phyloP scores from a whole-genome alignment of 2,888 invertebrate species.

The Hypercompe scribonia region DNA sequence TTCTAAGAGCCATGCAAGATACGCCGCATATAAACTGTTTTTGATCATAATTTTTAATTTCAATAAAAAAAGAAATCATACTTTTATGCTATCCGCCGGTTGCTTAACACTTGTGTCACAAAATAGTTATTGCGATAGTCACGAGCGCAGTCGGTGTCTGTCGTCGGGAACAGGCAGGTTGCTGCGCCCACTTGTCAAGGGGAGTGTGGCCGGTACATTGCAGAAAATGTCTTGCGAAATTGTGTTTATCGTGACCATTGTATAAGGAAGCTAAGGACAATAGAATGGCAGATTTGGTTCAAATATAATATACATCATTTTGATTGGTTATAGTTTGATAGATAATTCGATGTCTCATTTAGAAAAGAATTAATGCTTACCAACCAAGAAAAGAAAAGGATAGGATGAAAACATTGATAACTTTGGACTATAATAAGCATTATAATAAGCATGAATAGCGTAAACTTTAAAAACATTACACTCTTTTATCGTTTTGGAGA shows the following conservation, averaged over 20 bases:
- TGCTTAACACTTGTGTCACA: conserved; percentile 16
- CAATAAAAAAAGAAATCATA: not conserved
- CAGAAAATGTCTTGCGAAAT: conserved; percentile 51
- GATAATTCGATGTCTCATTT: not conserved
- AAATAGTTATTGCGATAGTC: conserved; percentile 62
- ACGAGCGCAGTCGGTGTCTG: conserved; percentile 60
- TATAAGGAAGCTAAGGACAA: conserved; percentile 43
- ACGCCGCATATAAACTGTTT: not conserved
- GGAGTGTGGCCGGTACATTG: conserved; percentile 38
- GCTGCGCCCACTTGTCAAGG: conserved; percentile 66
- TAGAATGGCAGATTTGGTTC: conserved; percentile 17
- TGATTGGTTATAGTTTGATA: conserved; percentile 13
- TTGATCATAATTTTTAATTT: not conserved
- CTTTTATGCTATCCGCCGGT: not conserved
- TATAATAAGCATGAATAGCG: no score
- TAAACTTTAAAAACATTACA: no score
- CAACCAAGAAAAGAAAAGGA: no score
- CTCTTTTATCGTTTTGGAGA: no score
- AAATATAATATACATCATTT: conserved; percentile 2
- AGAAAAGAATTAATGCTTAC: not conserved
- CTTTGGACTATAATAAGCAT: no score
- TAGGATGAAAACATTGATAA: no score
- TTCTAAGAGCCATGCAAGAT: not conserved
- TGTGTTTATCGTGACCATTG: conserved; percentile 35
- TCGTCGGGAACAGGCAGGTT: conserved; percentile 57